Base-by-base conservation (phyloP, 2,888 invertebrate species). In the Cosmia trapezina region DNA sequence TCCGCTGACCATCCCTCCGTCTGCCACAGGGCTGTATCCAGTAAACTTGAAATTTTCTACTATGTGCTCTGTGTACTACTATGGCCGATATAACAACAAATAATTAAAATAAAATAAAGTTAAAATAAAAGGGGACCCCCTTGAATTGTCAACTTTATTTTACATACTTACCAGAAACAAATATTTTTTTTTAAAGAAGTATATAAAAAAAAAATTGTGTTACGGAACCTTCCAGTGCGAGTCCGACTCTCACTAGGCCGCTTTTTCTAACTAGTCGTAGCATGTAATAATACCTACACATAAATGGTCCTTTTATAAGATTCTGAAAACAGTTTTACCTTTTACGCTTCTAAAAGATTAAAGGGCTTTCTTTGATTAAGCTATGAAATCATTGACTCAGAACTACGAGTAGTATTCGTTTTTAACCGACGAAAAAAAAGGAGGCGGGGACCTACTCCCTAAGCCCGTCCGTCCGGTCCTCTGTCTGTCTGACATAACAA, bases 251-350 rank as follows among this genome's bases (percentile, higher is more conserved):
- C 7, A 17, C 54, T 28, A 28, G 54, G 1, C 4, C 4, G 8
- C 28, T 56, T 76, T 22, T 49, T 63, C 9, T 57, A 51, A 28
- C 22, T n/a, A 11, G 37, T 56, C 28, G 1, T 4, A 33, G 6
- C 22, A 57, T 57, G 3, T 28, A 28, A 22, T 57, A 22, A 49
- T 17, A 7, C 7, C 12, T 51, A 19, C 7, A 17, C 11, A 17
- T 43, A 37, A 65, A 51, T 17, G 49, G 33, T 37, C 6, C 17
- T 45, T 65, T 45, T 17, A 49, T 6, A 19, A n/a, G 9, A 57
- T 2, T 43, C 33, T 37, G n/a, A 28, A 57, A 57, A 76, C 51
- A 76, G 43, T 51, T 47, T 37, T 17, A 51, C 37, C 2, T 37
- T 49, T n/a, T n/a, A 33, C 41, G 41, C 2, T 49, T 71, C 11